These are phyloP conservation scores for Tetanocera ferruginea DNA, from an alignment of 2,888 invertebrate species.

Conservation along the genomic window DNA sequence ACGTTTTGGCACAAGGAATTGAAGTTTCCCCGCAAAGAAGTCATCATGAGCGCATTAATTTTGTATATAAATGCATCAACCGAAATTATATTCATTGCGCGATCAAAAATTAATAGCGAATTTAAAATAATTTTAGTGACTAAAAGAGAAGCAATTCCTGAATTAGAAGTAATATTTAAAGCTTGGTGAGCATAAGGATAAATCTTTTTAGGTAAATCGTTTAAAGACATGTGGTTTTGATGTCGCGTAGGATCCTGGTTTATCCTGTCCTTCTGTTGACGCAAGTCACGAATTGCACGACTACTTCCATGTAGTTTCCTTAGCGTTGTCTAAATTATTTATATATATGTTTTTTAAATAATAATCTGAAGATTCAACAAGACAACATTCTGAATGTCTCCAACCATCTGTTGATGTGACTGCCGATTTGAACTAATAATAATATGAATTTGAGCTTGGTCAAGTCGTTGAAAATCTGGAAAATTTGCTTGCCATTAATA, in stretches of 20 bases:
- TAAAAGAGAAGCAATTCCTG: neutral
- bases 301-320: neutral
- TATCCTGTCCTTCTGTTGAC: neutral
- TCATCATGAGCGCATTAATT: no score
- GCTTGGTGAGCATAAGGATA: no score
- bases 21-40: conserved; percentile 12
- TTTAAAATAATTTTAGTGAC: no score
- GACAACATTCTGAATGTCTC: neutral
- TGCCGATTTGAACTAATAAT: neutral
- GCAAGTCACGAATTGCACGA: neutral
- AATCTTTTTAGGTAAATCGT: no score
- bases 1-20: conserved; percentile 16
- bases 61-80: conserved; percentile 18
- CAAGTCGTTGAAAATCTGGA: no score
- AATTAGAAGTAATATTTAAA: no score
- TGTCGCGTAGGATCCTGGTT: no score
- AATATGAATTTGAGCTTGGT: neutral
- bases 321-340: neutral
- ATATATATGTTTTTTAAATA: neutral
- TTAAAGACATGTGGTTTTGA: neutral
- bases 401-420: neutral
- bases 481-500: no score
- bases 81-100: neutral
- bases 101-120: neutral
- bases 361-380: neutral